Conservation (phyloP, 2,888 invertebrate genomes). For the Drosophila falleni region DNA sequence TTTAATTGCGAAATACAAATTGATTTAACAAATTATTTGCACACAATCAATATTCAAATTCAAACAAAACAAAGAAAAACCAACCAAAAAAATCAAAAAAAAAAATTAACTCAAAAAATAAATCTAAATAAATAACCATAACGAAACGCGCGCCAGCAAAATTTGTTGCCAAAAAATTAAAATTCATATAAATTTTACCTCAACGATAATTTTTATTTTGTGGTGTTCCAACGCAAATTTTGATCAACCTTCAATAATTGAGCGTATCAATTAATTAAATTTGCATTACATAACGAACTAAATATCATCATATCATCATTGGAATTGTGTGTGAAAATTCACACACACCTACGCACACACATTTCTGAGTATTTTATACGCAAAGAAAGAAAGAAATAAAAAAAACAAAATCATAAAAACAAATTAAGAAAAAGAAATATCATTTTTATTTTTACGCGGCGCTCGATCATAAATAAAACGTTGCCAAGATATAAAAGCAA, state of each 20-base stretch:
- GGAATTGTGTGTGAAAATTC: slow-evolving; percentile 30
- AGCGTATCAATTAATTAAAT: slow-evolving; percentile 57
- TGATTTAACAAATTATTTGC: slow-evolving; percentile 19
- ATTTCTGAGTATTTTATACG: slow-evolving; percentile 23
- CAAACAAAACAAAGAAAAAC: neutral
- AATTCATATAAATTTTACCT: slow-evolving; percentile 18
- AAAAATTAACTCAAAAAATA: neutral
- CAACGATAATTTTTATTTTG: slow-evolving; percentile 32
- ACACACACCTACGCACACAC: neutral
- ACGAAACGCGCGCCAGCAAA: slow-evolving; percentile 66
- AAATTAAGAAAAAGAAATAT: slow-evolving; percentile 19
- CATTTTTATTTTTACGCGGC: slow-evolving; percentile 56
- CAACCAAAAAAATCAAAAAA: neutral
- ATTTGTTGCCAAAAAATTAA: slow-evolving; percentile 46
- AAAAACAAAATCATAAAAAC: slow-evolving; percentile 39
- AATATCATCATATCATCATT: slow-evolving; percentile 20
- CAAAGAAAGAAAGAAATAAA: neutral
- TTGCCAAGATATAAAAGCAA: slow-evolving; percentile 29
- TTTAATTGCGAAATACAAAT: slow-evolving; percentile 51
- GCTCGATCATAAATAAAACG: slow-evolving; percentile 54
- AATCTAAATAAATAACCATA: slow-evolving; percentile 29
- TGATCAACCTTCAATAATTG: slow-evolving; percentile 32
- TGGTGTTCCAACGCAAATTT: slow-evolving; percentile 55
- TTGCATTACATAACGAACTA: slow-evolving; percentile 53
- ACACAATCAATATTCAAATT: slow-evolving; percentile 41